Evolutionary conservation across 2,888 invertebrate genomes (phyloP).

Genomic region (Aquatica leii): DNA sequence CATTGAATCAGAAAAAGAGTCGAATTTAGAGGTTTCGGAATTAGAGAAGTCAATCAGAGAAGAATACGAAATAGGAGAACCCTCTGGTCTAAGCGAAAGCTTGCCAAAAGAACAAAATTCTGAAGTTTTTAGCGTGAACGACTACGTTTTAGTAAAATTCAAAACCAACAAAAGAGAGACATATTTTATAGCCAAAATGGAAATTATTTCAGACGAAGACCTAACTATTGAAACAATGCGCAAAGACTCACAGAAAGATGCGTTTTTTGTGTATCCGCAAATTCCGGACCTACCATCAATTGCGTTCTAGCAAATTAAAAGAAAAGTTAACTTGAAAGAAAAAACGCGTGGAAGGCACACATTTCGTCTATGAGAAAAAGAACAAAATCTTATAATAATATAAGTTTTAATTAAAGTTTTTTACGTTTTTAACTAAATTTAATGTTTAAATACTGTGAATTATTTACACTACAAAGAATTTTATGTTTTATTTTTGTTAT

Average conservation of each 20-base stretch:
- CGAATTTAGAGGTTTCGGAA: neutral
- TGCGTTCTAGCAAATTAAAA: too few species aligned
- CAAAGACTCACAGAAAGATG: too few species aligned
- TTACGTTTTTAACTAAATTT: neutral
- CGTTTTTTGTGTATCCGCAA: too few species aligned
- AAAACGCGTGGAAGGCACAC: too few species aligned
- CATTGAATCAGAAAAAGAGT: neutral
- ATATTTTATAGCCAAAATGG: neutral
- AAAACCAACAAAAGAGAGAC: neutral
- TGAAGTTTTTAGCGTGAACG: neutral
- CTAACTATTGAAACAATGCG: too few species aligned
- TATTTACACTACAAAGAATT: neutral
- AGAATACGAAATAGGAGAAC: too few species aligned
- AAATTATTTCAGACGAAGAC: too few species aligned
- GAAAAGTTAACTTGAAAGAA: too few species aligned
- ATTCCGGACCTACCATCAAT: too few species aligned
- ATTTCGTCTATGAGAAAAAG: too few species aligned
- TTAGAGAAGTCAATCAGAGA: neutral
- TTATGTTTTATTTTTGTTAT: neutral
- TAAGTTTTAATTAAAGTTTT: too few species aligned
- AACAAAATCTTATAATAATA: neutral
- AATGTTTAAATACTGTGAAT: neutral
- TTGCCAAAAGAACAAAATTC: slow-evolving; percentile 5
- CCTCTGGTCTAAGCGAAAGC: neutral
- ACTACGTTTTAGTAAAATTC: neutral